Conservation (phyloP, 2,888 invertebrate species). For the Podotricha telesiphe region DNA sequence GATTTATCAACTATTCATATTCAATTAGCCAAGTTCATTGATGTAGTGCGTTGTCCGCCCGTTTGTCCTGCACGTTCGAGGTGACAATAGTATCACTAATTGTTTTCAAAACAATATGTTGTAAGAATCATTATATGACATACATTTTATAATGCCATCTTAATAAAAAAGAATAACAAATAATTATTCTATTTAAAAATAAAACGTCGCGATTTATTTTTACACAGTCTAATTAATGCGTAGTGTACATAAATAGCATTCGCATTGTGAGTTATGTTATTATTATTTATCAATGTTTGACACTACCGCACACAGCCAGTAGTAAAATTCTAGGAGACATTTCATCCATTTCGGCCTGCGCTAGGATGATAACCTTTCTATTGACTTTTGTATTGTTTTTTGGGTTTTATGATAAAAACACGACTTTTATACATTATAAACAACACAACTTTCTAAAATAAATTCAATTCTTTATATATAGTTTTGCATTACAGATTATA, state of each 20-base stretch:
- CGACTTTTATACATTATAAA: not conserved
- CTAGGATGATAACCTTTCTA: slow-evolving; percentile 2
- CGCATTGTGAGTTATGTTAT: slow-evolving; percentile 1
- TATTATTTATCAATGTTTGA: slow-evolving; percentile 4
- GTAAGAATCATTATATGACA: not conserved
- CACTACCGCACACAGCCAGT: not conserved
- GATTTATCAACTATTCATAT: slow-evolving; percentile 5
- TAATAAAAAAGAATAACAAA: not conserved
- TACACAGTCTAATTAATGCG: not conserved
- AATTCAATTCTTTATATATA: not conserved
- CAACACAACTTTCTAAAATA: too few relatives aligned
- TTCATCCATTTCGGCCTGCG: not conserved
- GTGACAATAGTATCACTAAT: slow-evolving; percentile 1
- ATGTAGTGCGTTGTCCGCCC: not conserved
- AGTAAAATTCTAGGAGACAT: not conserved
- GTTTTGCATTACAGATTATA: not conserved
- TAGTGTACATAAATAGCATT: not conserved
- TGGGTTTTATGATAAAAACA: too few relatives aligned
- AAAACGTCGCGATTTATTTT: not conserved
- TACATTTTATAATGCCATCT: too few relatives aligned
- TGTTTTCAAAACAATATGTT: not conserved
- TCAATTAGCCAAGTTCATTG: not conserved
- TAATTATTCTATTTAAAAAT: not conserved
- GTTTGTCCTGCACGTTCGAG: not conserved
- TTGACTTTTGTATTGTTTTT: not conserved